Percentiles rank a stretch among this genome's conserved stretches.
Conservation (phyloP, 1,140 invertebrate species). For the Papilio polytes region DNA sequence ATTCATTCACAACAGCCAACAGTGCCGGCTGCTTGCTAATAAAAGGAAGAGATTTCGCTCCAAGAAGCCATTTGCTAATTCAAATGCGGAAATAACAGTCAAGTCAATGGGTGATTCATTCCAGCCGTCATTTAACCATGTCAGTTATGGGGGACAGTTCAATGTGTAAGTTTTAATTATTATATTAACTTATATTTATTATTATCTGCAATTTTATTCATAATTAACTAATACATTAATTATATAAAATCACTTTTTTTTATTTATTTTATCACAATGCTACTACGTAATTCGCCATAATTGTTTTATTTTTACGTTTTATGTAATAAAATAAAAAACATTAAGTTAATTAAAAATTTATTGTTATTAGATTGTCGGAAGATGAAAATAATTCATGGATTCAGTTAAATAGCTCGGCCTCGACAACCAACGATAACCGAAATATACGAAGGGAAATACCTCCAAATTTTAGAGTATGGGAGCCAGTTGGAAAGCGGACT, state of each 20-base stretch:
- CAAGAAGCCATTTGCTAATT: constrained; percentile 54
- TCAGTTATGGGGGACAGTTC: constrained; percentile 62
- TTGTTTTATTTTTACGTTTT: not conserved
- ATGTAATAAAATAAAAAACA: constrained; percentile 10
- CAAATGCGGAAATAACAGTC: constrained; percentile 51
- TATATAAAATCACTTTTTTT: too few relatives aligned
- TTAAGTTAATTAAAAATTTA: not conserved
- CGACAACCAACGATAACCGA: constrained; percentile 32
- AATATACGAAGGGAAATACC: constrained; percentile 51
- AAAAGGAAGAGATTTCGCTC: constrained; percentile 58
- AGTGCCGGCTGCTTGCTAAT: constrained; percentile 53
- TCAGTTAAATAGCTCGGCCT: constrained; percentile 40
- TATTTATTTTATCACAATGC: too few relatives aligned
- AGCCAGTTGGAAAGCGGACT: constrained; percentile 52
- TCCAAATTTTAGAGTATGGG: constrained; percentile 68
- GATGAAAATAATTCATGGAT: constrained; percentile 37
- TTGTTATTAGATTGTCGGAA: constrained; percentile 17
- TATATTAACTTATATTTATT: not conserved
- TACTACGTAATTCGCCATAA: too few relatives aligned
- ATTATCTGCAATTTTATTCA: too few relatives aligned
- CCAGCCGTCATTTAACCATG: constrained; percentile 59
- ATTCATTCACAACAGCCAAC: constrained; percentile 47
- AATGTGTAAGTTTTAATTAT: constrained; percentile 59
- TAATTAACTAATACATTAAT: too few relatives aligned
- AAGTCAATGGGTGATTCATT: constrained; percentile 69